A percentile compares a stretch with the other conserved stretches of the same genome.
Evolutionary conservation across 2,888 invertebrate genomes (phyloP).

Genomic region (Iselma pallidipennis): DNA sequence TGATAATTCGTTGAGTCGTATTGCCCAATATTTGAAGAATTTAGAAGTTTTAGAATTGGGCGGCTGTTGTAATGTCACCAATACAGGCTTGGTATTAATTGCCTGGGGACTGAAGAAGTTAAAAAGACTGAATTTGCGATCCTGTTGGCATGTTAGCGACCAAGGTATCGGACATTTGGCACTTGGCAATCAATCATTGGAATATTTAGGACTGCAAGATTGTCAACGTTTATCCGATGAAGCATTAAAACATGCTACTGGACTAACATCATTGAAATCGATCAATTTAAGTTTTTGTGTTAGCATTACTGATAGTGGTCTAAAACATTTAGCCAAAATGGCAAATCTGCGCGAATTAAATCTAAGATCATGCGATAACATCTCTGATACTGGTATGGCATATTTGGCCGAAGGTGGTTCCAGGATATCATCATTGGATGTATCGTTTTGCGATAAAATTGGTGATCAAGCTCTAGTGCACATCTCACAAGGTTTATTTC

Average conservation of each 20-base stretch:
- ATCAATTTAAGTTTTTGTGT: conserved; percentile 95
- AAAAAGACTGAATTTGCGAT: conserved; percentile 82
- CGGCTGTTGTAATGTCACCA: conserved; percentile 90
- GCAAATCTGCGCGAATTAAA: conserved; percentile 83
- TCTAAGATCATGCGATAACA: conserved; percentile 90
- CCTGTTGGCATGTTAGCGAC: conserved; percentile 92
- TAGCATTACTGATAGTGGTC: conserved; percentile 89
- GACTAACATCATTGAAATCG: conserved; percentile 78
- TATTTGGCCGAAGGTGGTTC: conserved; percentile 89
- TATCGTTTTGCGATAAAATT: conserved; percentile 95
- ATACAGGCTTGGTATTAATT: conserved; percentile 82
- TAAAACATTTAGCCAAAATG: conserved; percentile 86
- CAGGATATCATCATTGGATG: conserved; percentile 80
- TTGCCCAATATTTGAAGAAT: conserved; percentile 83
- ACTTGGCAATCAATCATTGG: conserved; percentile 79
- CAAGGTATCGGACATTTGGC: conserved; percentile 87
- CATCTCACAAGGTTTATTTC: conserved; percentile 87
- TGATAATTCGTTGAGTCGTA: conserved; percentile 83
- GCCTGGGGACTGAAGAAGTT: conserved; percentile 87
- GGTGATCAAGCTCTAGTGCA: conserved; percentile 88
- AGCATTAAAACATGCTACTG: conserved; percentile 81
- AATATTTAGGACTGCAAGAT: conserved; percentile 89
- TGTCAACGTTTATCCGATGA: conserved; percentile 94
- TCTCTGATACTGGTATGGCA: conserved; percentile 90
- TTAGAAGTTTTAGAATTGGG: conserved; percentile 87